A percentile compares a stretch with the other conserved stretches of the same genome.
Conservation (phyloP, 2,888 invertebrate species). For the Orchesellides sinensis region DNA sequence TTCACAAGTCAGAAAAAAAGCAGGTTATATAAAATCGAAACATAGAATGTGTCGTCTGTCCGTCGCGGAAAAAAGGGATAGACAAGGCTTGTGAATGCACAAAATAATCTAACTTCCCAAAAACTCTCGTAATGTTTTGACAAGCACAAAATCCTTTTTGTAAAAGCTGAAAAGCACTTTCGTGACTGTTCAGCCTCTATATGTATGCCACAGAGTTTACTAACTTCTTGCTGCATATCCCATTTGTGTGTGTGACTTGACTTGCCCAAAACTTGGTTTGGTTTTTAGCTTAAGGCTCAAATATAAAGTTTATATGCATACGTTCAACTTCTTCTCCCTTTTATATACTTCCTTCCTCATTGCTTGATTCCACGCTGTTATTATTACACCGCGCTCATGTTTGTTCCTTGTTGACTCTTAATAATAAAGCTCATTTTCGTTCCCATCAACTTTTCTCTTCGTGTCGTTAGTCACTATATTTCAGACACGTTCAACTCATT, state of each 20-base stretch:
- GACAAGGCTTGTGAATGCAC: conserved; percentile 41
- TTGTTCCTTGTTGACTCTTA: conserved; percentile 32
- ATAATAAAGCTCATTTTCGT: conserved; percentile 57
- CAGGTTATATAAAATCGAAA: conserved; percentile 54
- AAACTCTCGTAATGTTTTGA: conserved; percentile 63
- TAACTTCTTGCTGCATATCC: background rate
- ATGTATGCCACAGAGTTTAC: conserved; percentile 10
- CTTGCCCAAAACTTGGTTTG: conserved; percentile 19
- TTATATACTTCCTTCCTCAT: conserved; percentile 52
- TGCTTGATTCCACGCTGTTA: conserved; percentile 15
- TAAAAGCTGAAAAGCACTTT: conserved; percentile 62
- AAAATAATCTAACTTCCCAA: conserved; percentile 45
- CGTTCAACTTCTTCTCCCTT: conserved; percentile 29
- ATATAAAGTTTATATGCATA: too few species aligned
- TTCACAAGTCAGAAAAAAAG: conserved; percentile 6
- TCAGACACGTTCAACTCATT: conserved; percentile 22
- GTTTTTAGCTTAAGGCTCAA: conserved; percentile 44
- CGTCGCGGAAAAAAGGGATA: conserved; percentile 62
- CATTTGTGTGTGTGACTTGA: conserved; percentile 34
- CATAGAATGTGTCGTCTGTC: conserved; percentile 62
- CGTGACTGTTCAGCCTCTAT: conserved; percentile 37
- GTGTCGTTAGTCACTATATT: conserved; percentile 7
- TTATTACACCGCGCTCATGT: conserved; percentile 34
- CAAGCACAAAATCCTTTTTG: conserved; percentile 65
- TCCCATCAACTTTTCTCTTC: conserved; percentile 46